These are phyloP conservation scores for Andrena marginata DNA, from an alignment of 2,888 invertebrate genomes.

Conservation along the genomic window DNA sequence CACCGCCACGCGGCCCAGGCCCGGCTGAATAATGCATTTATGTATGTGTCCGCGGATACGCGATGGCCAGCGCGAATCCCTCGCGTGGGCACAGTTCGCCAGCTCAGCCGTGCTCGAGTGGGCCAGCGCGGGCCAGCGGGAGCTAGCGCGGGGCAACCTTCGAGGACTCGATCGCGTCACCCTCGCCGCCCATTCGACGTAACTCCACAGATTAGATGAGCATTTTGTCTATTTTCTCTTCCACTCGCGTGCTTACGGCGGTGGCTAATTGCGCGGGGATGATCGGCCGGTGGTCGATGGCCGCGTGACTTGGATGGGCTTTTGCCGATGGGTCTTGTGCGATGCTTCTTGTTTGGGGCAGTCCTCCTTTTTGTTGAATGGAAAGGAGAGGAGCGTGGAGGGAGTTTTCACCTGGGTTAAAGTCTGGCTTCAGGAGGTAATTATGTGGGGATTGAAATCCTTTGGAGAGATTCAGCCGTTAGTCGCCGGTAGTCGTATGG, in stretches of 20 bases:
- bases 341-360: background rate
- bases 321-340: background rate
- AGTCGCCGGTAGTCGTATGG: too few relatives aligned
- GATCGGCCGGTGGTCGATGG: background rate
- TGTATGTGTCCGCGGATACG: slow-evolving; percentile 75
- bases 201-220: background rate
- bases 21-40: slow-evolving; percentile 79
- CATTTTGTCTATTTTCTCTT: background rate
- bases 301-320: background rate
- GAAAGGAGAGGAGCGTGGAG: background rate
- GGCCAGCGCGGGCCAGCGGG: background rate
- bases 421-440: too few relatives aligned
- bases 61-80: slow-evolving; percentile 67
- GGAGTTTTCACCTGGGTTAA: too few relatives aligned
- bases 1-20: slow-evolving; percentile 32
- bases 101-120: background rate
- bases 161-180: background rate
- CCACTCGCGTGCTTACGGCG: background rate
- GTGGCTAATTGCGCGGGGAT: background rate
- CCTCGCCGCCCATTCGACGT: background rate
- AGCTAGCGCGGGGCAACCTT: background rate
- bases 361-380: background rate
- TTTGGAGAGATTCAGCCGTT: too few relatives aligned
- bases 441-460: too few relatives aligned
- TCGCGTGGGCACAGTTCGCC: slow-evolving; percentile 70